Conservation (phyloP, 2,888 invertebrate species). For the Loripinus fragilis region DNA sequence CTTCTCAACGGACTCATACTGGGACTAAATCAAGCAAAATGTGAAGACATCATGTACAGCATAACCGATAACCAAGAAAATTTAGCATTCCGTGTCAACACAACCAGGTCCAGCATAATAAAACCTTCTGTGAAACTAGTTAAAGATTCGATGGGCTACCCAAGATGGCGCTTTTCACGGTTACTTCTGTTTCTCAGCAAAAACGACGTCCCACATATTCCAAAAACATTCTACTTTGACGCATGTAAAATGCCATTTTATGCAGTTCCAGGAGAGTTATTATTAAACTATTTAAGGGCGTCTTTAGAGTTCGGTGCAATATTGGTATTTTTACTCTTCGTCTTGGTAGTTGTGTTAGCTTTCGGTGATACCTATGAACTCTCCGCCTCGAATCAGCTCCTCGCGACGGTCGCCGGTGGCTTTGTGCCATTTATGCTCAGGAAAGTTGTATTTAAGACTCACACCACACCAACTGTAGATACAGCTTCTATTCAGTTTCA, state of each 20-base stretch:
- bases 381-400: slow-evolving; percentile 56
- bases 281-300: slow-evolving; percentile 50
- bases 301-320: slow-evolving; percentile 48
- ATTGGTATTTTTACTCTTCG: slow-evolving; percentile 60
- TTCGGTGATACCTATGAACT: slow-evolving; percentile 65
- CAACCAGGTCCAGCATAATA: background rate
- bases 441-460: slow-evolving; percentile 56
- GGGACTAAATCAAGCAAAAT: background rate
- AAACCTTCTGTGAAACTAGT: slow-evolving; percentile 1
- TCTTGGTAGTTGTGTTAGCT: slow-evolving; percentile 59
- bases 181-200: slow-evolving; percentile 49
- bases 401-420: slow-evolving; percentile 63
- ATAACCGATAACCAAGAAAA: slow-evolving; percentile 13
- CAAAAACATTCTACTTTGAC: slow-evolving; percentile 60
- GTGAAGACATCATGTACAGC: slow-evolving; percentile 1
- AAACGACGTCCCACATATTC: slow-evolving; percentile 56
- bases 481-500: slow-evolving; percentile 48
- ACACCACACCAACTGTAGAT: slow-evolving; percentile 37
- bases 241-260: slow-evolving; percentile 58
- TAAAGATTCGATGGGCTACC: slow-evolving; percentile 27
- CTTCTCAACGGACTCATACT: background rate
- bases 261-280: slow-evolving; percentile 58
- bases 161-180: slow-evolving; percentile 69
- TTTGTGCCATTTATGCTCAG: slow-evolving; percentile 62
- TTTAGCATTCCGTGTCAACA: slow-evolving; percentile 16